A percentile compares a stretch with the other conserved stretches of the same genome.
Conservation (phyloP, 2,113 vertebrate species). For the Todiramphus chloris region DNA sequence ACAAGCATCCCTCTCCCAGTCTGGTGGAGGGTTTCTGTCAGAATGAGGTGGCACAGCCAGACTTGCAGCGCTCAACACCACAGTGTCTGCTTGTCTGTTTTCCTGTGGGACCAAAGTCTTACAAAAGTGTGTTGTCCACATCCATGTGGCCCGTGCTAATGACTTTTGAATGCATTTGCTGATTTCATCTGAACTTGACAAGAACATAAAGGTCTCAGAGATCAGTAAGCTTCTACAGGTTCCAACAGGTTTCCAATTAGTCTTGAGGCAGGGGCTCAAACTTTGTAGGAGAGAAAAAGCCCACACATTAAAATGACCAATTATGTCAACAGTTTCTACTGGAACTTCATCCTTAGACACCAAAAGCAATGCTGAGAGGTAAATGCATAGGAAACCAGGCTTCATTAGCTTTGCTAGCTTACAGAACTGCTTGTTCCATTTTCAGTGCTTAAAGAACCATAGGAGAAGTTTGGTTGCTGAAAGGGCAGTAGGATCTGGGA, state of each 20-base stretch:
- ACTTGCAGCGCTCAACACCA: neutral
- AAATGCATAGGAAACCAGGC: neutral
- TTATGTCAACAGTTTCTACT: neutral
- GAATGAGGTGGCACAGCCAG: neutral
- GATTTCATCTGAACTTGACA: neutral
- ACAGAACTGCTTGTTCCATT: neutral
- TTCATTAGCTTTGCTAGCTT: neutral
- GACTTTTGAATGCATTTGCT: neutral
- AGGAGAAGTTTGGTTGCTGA: neutral
- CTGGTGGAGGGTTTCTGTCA: neutral
- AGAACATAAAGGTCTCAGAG: neutral
- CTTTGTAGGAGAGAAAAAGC: neutral
- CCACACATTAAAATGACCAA: neutral
- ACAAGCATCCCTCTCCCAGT: neutral
- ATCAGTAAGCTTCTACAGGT: neutral
- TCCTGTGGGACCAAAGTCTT: neutral
- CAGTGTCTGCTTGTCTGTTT: rapidly evolving
- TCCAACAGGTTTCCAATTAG: neutral
- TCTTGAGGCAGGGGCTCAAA: neutral
- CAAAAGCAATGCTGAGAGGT: neutral
- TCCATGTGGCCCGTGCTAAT: neutral
- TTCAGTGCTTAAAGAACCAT: neutral
- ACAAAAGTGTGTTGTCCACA: neutral
- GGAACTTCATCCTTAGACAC: neutral
- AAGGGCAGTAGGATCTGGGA: neutral